Conservation (phyloP, 2,888 invertebrate species). For the Plebejus anna region DNA sequence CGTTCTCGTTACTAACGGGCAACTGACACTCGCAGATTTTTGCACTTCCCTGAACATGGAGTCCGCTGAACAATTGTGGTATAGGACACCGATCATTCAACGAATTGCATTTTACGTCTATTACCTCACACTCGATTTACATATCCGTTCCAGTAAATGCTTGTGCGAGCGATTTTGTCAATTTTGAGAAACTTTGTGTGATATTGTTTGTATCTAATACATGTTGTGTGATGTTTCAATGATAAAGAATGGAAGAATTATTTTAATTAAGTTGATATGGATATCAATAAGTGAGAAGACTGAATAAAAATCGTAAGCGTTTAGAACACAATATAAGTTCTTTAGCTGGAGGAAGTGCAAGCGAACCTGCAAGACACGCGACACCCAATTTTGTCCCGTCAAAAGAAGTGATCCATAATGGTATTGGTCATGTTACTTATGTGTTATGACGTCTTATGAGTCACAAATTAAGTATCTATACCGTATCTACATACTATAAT, state of each 20-base stretch:
- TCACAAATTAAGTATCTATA: background rate
- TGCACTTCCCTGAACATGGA: constrained; percentile 43
- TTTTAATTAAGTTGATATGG: background rate
- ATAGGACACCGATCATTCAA: constrained; percentile 29
- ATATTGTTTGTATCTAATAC: background rate
- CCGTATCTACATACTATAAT: background rate
- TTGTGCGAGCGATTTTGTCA: background rate
- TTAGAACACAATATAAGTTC: background rate
- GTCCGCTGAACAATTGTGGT: constrained; percentile 36
- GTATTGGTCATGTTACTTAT: background rate
- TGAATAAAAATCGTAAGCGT: background rate
- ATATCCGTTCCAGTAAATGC: constrained; percentile 17
- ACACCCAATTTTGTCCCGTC: background rate
- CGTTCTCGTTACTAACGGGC: constrained; percentile 43
- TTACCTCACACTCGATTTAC: constrained; percentile 10
- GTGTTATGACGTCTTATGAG: background rate
- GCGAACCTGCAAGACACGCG: background rate
- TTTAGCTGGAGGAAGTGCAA: background rate
- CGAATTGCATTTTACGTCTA: constrained; percentile 27
- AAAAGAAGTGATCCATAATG: background rate
- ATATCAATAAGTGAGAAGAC: background rate
- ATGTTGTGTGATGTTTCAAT: background rate
- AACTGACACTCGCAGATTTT: constrained; percentile 46
- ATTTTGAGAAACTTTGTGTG: background rate
- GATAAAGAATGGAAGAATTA: background rate